A percentile compares a stretch with the other conserved stretches of the same genome.
Evolutionary conservation across 2,113 vertebrate species (phyloP).

Genomic region (Delphinus delphis): DNA sequence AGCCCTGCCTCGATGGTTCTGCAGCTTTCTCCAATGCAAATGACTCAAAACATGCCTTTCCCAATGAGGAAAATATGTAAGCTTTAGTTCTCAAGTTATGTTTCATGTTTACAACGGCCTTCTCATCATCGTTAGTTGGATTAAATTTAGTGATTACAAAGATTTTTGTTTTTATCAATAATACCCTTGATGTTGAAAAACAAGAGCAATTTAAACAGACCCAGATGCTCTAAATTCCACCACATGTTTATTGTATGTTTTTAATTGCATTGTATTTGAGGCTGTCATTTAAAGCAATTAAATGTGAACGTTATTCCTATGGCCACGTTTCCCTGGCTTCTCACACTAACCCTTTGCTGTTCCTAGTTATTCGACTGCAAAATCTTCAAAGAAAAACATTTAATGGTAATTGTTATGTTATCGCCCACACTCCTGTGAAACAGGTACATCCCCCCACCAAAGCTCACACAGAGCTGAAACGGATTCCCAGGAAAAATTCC

Average conservation of each 20-base stretch:
- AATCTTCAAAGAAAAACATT: slow-evolving; percentile 19
- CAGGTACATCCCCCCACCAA: background rate
- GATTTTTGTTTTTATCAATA: slow-evolving; percentile 84
- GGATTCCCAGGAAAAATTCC: background rate
- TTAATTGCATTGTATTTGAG: slow-evolving; percentile 79
- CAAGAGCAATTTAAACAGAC: slow-evolving; percentile 83
- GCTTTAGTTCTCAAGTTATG: slow-evolving; percentile 78
- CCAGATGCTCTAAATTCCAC: slow-evolving; percentile 84
- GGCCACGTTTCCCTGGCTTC: slow-evolving; percentile 75
- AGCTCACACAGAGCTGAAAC: background rate
- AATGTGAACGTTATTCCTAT: slow-evolving; percentile 80
- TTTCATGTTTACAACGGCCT: slow-evolving; percentile 79
- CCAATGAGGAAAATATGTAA: slow-evolving; percentile 67
- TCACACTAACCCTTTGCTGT: slow-evolving; percentile 48
- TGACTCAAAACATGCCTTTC: slow-evolving; percentile 64
- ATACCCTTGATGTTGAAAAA: slow-evolving; percentile 86
- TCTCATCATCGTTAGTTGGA: slow-evolving; percentile 82
- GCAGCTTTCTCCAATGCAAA: slow-evolving; percentile 24
- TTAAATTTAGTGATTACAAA: slow-evolving; percentile 86
- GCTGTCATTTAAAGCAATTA: slow-evolving; percentile 83
- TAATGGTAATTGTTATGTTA: background rate
- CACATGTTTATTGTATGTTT: slow-evolving; percentile 84
- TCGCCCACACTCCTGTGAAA: background rate
- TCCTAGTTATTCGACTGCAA: slow-evolving; percentile 37
- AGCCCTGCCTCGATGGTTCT: slow-evolving; percentile 28